A percentile compares a stretch with the other conserved stretches of the same genome.
phyloP scores from a whole-genome alignment of 1,140 invertebrate genomes.

The Thaumatotibia leucotreta region DNA sequence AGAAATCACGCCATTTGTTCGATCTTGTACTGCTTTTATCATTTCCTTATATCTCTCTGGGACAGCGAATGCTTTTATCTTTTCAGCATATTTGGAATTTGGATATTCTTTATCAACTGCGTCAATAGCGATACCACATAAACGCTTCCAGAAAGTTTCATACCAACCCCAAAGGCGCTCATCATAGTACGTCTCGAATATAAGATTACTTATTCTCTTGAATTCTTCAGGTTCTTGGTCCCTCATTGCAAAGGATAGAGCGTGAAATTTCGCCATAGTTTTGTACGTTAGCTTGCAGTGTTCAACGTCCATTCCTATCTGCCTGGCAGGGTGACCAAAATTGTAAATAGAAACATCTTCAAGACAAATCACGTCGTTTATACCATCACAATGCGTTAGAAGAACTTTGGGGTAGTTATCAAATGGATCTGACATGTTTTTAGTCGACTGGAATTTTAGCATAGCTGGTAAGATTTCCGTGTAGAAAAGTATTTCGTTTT shows the following conservation, averaged over 20 bases:
- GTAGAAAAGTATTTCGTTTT: conserved; percentile 83
- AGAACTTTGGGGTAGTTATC: conserved; percentile 77
- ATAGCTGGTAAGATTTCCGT: conserved; percentile 76
- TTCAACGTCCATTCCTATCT: conserved; percentile 73
- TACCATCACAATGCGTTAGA: conserved; percentile 76
- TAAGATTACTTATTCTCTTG: conserved; percentile 51
- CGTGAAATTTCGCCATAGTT: conserved; percentile 82
- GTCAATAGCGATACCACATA: conserved; percentile 77
- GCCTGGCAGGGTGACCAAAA: conserved; percentile 72
- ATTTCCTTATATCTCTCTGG: conserved; percentile 61
- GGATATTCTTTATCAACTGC: conserved; percentile 81
- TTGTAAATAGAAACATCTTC: conserved; percentile 79
- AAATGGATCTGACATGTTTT: conserved; percentile 70
- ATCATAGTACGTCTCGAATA: conserved; percentile 79
- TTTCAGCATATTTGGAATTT: conserved; percentile 75
- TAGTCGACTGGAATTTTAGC: conserved; percentile 71
- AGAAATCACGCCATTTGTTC: conserved; percentile 77
- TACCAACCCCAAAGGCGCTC: conserved; percentile 80
- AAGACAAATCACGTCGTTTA: conserved; percentile 81
- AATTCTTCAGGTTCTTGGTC: conserved; percentile 79
- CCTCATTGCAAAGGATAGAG: conserved; percentile 81
- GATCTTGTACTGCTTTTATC: conserved; percentile 44
- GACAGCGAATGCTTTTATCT: conserved; percentile 76
- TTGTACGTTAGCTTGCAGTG: conserved; percentile 77
- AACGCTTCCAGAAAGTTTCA: conserved; percentile 75